Conservation (phyloP, 1,140 invertebrate genomes). For the Popillia japonica region DNA sequence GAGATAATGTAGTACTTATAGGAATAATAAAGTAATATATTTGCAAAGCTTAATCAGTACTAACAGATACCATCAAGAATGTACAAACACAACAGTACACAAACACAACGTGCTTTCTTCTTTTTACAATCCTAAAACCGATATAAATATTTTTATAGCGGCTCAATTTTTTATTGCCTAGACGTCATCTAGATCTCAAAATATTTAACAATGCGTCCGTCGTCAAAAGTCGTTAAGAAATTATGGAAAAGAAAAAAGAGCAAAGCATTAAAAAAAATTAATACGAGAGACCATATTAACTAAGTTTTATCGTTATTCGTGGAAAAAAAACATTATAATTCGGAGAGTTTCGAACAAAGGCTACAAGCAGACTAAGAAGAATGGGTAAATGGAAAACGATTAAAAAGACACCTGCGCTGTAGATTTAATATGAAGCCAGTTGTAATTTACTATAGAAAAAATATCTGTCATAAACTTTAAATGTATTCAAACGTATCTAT, state of each 20-base stretch:
- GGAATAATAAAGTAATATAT: too few relatives aligned
- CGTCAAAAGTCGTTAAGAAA: conserved; percentile 8
- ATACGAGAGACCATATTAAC: conserved; percentile 9
- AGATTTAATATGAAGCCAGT: not conserved
- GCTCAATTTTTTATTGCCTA: conserved; percentile 16
- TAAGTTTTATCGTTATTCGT: not conserved
- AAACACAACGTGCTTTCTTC: not conserved
- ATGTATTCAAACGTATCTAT: too few relatives aligned
- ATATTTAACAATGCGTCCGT: conserved; percentile 28
- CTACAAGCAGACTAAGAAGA: not conserved
- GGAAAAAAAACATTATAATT: conserved; percentile 20
- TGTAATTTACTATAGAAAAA: too few relatives aligned
- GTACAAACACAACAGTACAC: not conserved
- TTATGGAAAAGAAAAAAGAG: not conserved
- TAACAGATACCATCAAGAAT: too few relatives aligned
- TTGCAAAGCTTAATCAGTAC: too few relatives aligned
- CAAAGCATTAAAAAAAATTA: conserved; percentile 22
- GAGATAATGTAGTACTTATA: too few relatives aligned
- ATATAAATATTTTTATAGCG: conserved; percentile 29
- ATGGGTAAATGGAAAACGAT: not conserved
- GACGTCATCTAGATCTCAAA: conserved; percentile 33
- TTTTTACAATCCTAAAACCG: not conserved
- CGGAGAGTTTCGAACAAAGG: conserved; percentile 10
- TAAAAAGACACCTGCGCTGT: conserved; percentile 11
- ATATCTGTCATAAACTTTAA: too few relatives aligned